Evolutionary conservation across 2,797 vertebrate genomes (phyloP), one percentile per base, ranked within the genome.

Genomic region (Enteromius argenteus): DNA sequence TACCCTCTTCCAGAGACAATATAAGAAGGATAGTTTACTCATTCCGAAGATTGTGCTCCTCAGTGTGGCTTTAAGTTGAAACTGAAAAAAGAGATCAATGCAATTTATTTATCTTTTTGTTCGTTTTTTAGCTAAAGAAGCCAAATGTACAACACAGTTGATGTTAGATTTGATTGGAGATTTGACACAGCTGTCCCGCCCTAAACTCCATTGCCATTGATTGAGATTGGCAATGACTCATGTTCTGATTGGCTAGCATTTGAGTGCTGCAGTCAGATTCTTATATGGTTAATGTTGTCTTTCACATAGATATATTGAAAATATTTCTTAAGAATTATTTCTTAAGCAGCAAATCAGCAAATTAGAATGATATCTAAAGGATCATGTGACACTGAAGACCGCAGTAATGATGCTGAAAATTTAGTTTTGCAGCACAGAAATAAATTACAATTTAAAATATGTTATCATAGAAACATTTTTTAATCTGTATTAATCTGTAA

Each of bases 221-320:
- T 71, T 71, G 3, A 46, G 13, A 46, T 9, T 46, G 14, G 7
- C 23, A 44, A 6, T 27, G 23, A 71, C 5, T 44, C 0, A 10
- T n/a, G 30, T 71, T 71, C n/a, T 71, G 68, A 46, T 71, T 71
- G 68, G 68, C 68, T 27, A 27, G 39, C n/a, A 44, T 46, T 27
- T 71, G 42, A 71, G 39, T 4, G n/a, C 11, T 5, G 1, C n/a
- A 23, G 13, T 69, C 21, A 44, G 67, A 69, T 23, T 23, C 21
- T 8, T 69, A 14, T 39, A 13, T 69, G 3, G 42, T 44, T 44
- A 1, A 23, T 69, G 5, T n/a, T 23, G 67, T 64, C 62, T 17
- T 13, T 32, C 6, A 64, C 15, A 64, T 13, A 44, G 42, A 42
- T 10, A 42, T 10, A 42, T 46, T 46, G 42, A 44, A 11, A 44